Percentiles rank a stretch among this genome's conserved stretches.
These are phyloP conservation scores for Caenorhabditis zanzibari DNA, from an alignment of 2,888 invertebrate genomes.

Conservation along the genomic window DNA sequence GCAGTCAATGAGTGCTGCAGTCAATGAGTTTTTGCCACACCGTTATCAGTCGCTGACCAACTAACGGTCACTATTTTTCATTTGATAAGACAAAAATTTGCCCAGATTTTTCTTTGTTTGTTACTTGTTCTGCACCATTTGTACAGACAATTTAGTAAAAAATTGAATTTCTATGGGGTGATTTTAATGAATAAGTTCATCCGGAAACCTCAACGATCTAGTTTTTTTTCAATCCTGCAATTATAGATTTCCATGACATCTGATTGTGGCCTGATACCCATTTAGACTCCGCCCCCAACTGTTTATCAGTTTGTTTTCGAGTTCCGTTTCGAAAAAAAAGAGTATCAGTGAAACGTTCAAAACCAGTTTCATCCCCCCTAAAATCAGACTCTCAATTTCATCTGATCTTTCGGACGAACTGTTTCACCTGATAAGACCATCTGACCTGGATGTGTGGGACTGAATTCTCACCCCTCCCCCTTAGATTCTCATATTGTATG, in stretches of 20 bases:
- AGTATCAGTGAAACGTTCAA: neutral
- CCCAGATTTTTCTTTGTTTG: neutral
- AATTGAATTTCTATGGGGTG: too few species aligned
- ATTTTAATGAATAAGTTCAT: too few species aligned
- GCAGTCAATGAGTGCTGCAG: too few species aligned
- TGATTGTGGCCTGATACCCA: conserved; percentile 4
- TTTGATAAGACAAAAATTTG: neutral
- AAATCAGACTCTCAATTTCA: conserved; percentile 10
- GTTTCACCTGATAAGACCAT: conserved; percentile 36
- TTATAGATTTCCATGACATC: too few species aligned
- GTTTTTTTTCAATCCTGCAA: too few species aligned
- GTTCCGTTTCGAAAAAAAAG: conserved; percentile 11
- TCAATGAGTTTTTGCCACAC: too few species aligned
- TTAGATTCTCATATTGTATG: neutral
- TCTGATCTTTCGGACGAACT: conserved; percentile 43
- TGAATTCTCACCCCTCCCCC: conserved; percentile 33
- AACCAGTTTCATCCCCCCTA: conserved; percentile 24
- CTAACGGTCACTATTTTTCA: neutral
- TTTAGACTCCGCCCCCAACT: neutral
- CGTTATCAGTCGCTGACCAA: conserved; percentile 16
- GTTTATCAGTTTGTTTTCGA: conserved; percentile 26
- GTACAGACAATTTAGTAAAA: too few species aligned
- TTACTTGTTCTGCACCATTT: neutral
- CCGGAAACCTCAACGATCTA: too few species aligned
- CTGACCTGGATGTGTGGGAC: conserved; percentile 23